Base-by-base conservation (phyloP, 1,140 invertebrate species). In the Neodiprion lecontei region DNA sequence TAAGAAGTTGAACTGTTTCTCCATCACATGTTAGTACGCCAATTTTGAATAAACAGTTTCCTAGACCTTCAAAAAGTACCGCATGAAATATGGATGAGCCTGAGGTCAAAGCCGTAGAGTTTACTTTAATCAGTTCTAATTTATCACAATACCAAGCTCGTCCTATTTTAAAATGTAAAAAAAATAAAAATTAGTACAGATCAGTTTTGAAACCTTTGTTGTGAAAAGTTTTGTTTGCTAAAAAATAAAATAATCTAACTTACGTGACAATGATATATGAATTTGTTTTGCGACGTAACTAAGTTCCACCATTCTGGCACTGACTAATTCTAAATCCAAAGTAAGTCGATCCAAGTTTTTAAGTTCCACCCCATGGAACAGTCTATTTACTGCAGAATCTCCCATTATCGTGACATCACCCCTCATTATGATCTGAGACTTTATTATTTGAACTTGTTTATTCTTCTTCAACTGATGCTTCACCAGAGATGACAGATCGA, bases 371-470 rank as follows among this genome's bases (percentile, higher is more conserved):
- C 40, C 70, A 21, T 78, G 53, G 49, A 81, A 79, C 28, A 73
- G 69, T 72, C 49, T 73, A 28, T 73, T 66, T 3, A 82, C 70
- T 40, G 72, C 75, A 12, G 84, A 21, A 73, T 83, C 79, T 23
- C 83, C 85, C 11, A 74, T 1, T 48, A 86, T 69, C 53, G 75
- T 67, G 21, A 86, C 74, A 47, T 70, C 49, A 23, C 78, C 78
- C 48, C 72, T 48, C 8, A 86, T 78, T 9, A 76, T 69, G 7
- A 84, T 47, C 21, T 73, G 23, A 47, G 79, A 77, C 65, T 77
- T 73, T 73, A 86, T 78, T 5, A 9, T 79, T 49, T 85, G 81
- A 5, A 67, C 7, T 40, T 11, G 1, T 17, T 74, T 72, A 9
- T 76, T 9, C 61, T 80, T 84, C 21, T 78, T 80, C 40, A 85